Conservation (phyloP, 2,113 vertebrate species). For the Montifringilla adamsi region DNA sequence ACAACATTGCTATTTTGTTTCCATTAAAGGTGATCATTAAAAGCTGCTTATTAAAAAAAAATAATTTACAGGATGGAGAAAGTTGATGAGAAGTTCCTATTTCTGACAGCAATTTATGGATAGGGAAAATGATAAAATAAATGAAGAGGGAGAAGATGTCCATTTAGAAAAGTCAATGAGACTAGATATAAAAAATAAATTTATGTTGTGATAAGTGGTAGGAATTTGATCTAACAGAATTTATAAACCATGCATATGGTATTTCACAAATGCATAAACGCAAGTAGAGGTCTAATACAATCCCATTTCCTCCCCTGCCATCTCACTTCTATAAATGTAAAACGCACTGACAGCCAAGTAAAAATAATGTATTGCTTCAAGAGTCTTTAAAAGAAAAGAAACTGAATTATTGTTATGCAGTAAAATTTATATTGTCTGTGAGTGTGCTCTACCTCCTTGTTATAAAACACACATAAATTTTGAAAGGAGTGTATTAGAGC, state of each 20-base stretch:
- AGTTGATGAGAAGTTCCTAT: background rate
- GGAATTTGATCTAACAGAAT: conserved; percentile 14
- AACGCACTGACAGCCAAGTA: background rate
- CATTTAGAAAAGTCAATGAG: background rate
- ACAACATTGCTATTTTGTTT: background rate
- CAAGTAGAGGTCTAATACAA: background rate
- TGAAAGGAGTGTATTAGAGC: background rate
- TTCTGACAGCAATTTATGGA: background rate
- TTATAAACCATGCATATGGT: background rate
- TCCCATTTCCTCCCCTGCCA: background rate
- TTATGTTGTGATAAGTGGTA: background rate
- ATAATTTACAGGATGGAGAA: background rate
- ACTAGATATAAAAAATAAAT: conserved; percentile 1
- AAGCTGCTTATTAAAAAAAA: background rate
- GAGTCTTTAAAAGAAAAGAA: conserved; percentile 28
- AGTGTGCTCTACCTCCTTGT: background rate
- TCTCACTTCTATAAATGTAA: conserved; percentile 9
- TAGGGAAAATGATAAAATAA: background rate
- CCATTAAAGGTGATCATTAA: background rate
- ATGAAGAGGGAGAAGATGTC: background rate
- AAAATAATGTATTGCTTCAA: conserved; percentile 25
- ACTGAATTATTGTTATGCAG: conserved; percentile 8
- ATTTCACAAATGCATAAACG: conserved; percentile 1
- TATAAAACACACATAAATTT: background rate
- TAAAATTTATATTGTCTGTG: background rate